phyloP scores from a whole-genome alignment of 2,888 invertebrate species.

The Eudasyphora cyanicolor region DNA sequence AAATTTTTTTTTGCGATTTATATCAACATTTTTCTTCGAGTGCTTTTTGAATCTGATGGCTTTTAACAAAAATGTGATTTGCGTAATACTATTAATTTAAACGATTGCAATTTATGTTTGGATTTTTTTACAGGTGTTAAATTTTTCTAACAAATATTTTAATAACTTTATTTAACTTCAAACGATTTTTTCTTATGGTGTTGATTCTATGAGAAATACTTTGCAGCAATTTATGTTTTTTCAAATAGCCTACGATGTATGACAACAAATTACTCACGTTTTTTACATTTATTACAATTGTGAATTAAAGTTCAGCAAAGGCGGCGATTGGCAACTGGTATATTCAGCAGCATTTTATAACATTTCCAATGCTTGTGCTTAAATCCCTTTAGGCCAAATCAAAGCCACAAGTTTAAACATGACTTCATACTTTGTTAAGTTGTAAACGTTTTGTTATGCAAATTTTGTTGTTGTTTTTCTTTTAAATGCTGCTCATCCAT shows the following conservation, averaged over 20 bases:
- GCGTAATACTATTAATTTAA: not conserved
- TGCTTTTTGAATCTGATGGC: too few species aligned
- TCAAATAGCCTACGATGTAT: not conserved
- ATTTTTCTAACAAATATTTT: too few species aligned
- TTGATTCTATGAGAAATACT: too few species aligned
- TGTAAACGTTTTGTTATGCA: constrained; percentile 44
- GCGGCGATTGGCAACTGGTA: too few species aligned
- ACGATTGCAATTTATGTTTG: not conserved
- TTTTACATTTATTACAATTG: constrained; percentile 28
- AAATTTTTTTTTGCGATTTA: too few species aligned
- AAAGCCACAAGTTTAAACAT: constrained; percentile 13
- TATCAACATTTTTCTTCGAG: too few species aligned
- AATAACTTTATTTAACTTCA: too few species aligned
- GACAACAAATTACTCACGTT: constrained; percentile 49
- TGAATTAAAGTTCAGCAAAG: not conserved
- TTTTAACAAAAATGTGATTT: not conserved
- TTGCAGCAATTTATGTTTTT: too few species aligned
- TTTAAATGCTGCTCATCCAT: too few species aligned
- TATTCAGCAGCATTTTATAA: not conserved
- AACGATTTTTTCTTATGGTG: too few species aligned
- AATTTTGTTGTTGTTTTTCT: constrained; percentile 47
- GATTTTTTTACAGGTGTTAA: not conserved
- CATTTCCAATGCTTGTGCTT: not conserved
- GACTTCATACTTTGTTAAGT: constrained; percentile 29
- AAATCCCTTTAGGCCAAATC: constrained; percentile 43